These are phyloP conservation scores for Rafetus swinhoei DNA, from an alignment of 2,113 vertebrate genomes.

Conservation along the genomic window DNA sequence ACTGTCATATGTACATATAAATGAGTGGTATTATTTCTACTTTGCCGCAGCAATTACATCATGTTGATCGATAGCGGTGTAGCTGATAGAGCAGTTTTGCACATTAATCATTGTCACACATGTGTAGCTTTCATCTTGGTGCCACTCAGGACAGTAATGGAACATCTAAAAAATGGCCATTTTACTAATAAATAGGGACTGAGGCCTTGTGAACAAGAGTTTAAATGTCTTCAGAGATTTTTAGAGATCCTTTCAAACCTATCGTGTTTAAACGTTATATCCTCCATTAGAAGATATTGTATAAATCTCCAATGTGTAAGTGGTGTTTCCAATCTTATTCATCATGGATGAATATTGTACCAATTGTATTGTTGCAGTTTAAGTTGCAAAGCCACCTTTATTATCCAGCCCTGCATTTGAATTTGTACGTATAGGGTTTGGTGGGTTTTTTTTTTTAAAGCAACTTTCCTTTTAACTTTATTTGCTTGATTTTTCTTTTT, in stretches of 20 bases:
- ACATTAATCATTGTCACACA: fast-evolving
- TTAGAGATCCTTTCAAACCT: neutral
- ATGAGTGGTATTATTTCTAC: no score
- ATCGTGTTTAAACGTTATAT: neutral
- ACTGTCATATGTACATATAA: no score
- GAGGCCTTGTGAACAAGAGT: neutral
- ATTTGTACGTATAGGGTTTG: neutral
- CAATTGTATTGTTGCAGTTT: neutral
- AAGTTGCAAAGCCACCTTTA: neutral
- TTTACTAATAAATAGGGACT: neutral
- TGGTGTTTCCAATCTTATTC: neutral
- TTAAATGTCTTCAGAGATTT: neutral
- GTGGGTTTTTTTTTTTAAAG: neutral
- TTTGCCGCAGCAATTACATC: neutral
- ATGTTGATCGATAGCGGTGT: neutral
- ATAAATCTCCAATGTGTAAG: neutral
- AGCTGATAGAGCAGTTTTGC: neutral
- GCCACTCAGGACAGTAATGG: neutral
- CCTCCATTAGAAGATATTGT: neutral
- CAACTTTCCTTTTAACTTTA: neutral
- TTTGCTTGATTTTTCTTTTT: neutral
- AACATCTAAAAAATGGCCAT: neutral
- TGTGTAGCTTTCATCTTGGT: neutral
- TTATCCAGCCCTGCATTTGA: neutral
- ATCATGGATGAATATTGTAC: neutral